Percentiles rank a stretch among this genome's conserved stretches.
Evolutionary conservation across 2,113 vertebrate species (phyloP).

Genomic region (Pseudopipra pipra): DNA sequence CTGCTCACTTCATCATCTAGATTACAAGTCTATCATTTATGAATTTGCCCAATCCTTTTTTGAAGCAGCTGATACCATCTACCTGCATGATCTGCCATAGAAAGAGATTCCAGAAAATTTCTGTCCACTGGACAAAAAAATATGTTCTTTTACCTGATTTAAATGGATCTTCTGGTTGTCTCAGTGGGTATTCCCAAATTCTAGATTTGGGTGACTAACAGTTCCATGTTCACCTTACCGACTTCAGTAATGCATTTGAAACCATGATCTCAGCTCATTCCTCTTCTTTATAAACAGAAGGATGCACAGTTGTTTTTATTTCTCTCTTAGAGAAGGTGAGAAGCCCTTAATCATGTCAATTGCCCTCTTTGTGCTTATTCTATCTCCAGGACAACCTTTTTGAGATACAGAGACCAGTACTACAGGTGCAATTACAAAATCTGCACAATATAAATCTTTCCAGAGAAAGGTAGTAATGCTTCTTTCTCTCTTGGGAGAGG

Average conservation of each 20-base stretch:
- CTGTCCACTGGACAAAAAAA: background rate
- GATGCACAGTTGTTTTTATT: background rate
- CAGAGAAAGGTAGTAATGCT: background rate
- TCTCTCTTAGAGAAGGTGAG: background rate
- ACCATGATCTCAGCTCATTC: background rate
- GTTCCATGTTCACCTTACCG: background rate
- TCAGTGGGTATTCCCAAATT: background rate
- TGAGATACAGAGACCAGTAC: background rate
- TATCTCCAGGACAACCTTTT: background rate
- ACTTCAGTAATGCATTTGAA: background rate
- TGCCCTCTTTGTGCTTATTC: background rate
- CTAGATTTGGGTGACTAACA: background rate
- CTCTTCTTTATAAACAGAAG: background rate
- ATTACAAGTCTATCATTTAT: background rate
- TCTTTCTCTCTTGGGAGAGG: background rate
- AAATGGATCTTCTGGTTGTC: background rate
- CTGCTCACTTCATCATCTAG: background rate
- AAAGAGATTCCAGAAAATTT: background rate
- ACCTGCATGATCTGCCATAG: background rate
- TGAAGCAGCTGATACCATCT: background rate
- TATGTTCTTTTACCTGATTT: background rate
- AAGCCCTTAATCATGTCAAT: background rate
- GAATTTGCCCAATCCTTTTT: background rate
- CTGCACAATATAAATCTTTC: background rate
- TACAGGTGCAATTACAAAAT: background rate